Percentiles rank a stretch among this genome's conserved stretches.
These are phyloP conservation scores for Willisornis vidua DNA, from an alignment of 2,113 vertebrate genomes.

Conservation along the genomic window DNA sequence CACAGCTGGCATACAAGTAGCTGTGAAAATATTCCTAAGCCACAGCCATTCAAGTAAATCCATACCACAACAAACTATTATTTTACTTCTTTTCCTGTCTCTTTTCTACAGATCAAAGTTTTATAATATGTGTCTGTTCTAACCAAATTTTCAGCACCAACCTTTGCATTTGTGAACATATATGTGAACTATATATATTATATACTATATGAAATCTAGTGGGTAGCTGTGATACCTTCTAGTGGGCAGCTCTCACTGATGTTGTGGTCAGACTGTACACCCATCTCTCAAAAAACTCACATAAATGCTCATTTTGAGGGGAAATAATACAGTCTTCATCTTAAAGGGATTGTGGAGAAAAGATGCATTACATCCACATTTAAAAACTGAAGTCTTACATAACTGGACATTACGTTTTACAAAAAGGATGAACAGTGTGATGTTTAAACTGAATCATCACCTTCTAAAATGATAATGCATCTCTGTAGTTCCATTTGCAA, in stretches of 20 bases:
- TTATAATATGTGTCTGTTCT: not conserved
- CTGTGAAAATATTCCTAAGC: not conserved
- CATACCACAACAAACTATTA: not conserved
- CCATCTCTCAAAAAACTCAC: not conserved
- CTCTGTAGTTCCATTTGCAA: not conserved
- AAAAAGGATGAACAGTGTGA: not conserved
- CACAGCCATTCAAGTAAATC: not conserved
- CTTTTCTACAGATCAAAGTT: not conserved
- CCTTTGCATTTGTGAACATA: not conserved
- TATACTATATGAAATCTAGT: not conserved
- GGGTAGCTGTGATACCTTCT: not conserved
- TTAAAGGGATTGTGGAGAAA: not conserved
- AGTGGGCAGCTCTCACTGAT: not conserved
- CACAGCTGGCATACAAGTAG: not conserved
- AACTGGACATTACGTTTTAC: not conserved
- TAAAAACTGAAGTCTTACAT: not conserved
- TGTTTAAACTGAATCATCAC: not conserved
- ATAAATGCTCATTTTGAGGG: not conserved
- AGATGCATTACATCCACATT: not conserved
- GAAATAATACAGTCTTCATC: not conserved
- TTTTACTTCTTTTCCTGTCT: not conserved
- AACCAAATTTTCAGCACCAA: not conserved
- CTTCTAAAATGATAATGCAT: not conserved
- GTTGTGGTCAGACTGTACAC: not conserved
- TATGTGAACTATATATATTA: not conserved